phyloP scores from a whole-genome alignment of 2,113 vertebrate species.

The Motacilla tschutschensis region DNA sequence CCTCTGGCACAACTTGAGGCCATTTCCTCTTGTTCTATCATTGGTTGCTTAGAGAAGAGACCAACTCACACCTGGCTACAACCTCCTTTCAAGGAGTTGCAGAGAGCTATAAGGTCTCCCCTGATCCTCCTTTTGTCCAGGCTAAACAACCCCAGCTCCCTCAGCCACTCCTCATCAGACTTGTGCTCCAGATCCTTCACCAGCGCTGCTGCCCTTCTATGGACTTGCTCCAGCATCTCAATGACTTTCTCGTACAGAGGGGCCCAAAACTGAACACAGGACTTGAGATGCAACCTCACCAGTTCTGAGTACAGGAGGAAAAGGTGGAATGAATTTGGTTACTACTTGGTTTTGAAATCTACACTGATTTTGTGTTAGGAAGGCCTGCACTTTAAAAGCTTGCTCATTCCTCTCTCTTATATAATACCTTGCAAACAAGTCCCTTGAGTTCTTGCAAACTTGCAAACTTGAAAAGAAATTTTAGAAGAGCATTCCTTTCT shows the following conservation, averaged over 20 bases:
- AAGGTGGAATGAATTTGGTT: neutral
- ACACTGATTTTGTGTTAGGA: neutral
- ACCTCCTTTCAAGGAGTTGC: neutral
- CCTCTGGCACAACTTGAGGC: neutral
- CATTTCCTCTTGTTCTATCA: neutral
- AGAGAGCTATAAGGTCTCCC: neutral
- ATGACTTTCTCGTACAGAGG: neutral
- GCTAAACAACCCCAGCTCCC: neutral
- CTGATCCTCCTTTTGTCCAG: neutral
- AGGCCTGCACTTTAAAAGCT: neutral
- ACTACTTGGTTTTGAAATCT: neutral
- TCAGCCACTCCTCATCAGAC: neutral
- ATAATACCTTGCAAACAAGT: neutral
- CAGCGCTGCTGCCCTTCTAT: neutral
- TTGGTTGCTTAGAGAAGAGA: neutral
- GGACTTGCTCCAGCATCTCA: neutral
- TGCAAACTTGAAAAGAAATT: neutral
- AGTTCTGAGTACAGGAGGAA: neutral
- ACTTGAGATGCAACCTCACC: neutral
- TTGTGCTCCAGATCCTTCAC: neutral
- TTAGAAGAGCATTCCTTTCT: neutral
- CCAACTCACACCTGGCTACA: neutral
- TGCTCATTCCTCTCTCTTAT: neutral
- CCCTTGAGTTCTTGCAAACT: neutral
- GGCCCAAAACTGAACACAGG: neutral